Evolutionary conservation across 1,140 invertebrate species (phyloP).

Genomic region (Heliothis subflexa): DNA sequence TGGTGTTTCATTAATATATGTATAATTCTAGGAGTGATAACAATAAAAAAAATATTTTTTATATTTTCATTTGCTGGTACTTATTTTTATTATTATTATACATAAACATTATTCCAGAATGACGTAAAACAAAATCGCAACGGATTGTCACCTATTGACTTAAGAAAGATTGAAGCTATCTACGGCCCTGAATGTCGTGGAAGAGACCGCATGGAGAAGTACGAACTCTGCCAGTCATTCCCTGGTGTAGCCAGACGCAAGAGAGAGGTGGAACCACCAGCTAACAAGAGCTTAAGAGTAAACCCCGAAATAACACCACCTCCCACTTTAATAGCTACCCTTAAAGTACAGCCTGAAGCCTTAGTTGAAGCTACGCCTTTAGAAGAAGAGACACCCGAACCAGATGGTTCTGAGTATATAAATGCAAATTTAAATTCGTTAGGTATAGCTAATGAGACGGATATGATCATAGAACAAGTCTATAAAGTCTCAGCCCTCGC

Average conservation of each 20-base stretch:
- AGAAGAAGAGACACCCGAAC: no score
- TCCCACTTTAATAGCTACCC: conserved; percentile 40
- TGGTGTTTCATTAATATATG: no score
- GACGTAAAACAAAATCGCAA: conserved; percentile 61
- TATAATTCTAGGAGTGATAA: no score
- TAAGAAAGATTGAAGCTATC: conserved; percentile 73
- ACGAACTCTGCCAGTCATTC: conserved; percentile 74
- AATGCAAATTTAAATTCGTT: conserved; percentile 54
- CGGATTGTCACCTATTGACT: conserved; percentile 62
- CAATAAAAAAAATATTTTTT: no score
- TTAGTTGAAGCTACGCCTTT: background rate
- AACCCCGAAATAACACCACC: conserved; percentile 74
- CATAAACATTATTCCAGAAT: background rate
- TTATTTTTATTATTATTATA: no score
- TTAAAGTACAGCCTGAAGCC: conserved; percentile 20
- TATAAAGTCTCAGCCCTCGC: conserved; percentile 64
- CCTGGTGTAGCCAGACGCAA: conserved; percentile 66
- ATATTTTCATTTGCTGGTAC: no score
- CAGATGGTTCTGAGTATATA: background rate
- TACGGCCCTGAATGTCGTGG: conserved; percentile 73
- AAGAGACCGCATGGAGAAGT: conserved; percentile 72
- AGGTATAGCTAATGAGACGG: conserved; percentile 62
- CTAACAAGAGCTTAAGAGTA: conserved; percentile 62
- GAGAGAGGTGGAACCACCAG: conserved; percentile 35
- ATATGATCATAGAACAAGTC: conserved; percentile 62